phyloP scores from a whole-genome alignment of 2,888 invertebrate species.

The Oligia latruncula region DNA sequence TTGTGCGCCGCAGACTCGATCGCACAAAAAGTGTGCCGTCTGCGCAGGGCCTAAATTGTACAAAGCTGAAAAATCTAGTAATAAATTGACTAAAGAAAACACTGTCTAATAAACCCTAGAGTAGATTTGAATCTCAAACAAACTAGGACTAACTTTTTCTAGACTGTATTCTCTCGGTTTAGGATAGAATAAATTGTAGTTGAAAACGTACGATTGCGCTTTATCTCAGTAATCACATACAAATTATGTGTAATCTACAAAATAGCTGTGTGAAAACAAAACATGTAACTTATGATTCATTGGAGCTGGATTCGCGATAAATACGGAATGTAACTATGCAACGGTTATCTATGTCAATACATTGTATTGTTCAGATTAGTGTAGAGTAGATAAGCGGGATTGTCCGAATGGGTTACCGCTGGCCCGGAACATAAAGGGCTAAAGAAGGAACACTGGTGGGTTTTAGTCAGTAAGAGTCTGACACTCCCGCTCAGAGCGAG shows the following conservation, averaged over 20 bases:
- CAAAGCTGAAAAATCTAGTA: neutral
- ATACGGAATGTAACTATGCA: slow-evolving; percentile 44
- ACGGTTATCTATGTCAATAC: slow-evolving; percentile 39
- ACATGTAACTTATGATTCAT: slow-evolving; percentile 43
- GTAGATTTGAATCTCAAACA: neutral
- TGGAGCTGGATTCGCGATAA: slow-evolving; percentile 43
- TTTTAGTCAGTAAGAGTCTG: too few relatives aligned
- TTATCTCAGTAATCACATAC: slow-evolving; percentile 26
- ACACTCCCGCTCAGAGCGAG: too few relatives aligned
- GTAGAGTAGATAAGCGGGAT: neutral
- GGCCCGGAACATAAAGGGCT: too few relatives aligned
- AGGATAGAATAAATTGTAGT: neutral
- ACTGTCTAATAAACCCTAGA: neutral
- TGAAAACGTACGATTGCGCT: slow-evolving; percentile 1
- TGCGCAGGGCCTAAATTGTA: too few relatives aligned
- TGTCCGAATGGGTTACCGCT: too few relatives aligned
- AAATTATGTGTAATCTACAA: slow-evolving; percentile 40
- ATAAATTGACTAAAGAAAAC: neutral
- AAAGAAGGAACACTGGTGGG: too few relatives aligned
- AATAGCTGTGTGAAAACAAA: slow-evolving; percentile 37
- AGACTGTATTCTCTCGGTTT: neutral
- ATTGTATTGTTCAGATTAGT: slow-evolving; percentile 34
- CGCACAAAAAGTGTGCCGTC: too few relatives aligned
- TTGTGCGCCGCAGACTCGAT: too few relatives aligned
- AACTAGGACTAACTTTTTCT: neutral